phyloP scores from a whole-genome alignment of 2,888 invertebrate genomes.

The Drosophila pegasa region DNA sequence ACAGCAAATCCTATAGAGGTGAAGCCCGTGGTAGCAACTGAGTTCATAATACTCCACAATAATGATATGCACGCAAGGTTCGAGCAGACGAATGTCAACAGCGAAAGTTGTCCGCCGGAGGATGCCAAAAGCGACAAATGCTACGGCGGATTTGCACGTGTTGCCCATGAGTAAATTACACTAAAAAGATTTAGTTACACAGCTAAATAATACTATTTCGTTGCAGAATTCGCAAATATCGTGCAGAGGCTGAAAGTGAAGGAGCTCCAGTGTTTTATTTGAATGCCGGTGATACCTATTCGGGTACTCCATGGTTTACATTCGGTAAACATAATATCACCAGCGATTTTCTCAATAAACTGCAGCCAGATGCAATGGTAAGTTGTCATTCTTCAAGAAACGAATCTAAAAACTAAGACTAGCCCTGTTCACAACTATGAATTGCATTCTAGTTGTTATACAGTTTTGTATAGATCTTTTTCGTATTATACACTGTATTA shows the following conservation, averaged over 20 bases:
- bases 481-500: too few relatives aligned
- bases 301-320: slow-evolving; percentile 95
- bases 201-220: neutral
- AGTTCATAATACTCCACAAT: slow-evolving; percentile 93
- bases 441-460: too few relatives aligned
- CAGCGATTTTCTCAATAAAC: slow-evolving; percentile 90
- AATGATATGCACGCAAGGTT: slow-evolving; percentile 96
- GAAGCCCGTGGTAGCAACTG: slow-evolving; percentile 68
- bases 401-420: too few relatives aligned
- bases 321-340: slow-evolving; percentile 92
- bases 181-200: neutral
- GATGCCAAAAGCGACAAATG: slow-evolving; percentile 88
- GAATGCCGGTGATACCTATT: slow-evolving; percentile 96
- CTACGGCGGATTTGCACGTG: slow-evolving; percentile 94
- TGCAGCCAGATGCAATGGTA: slow-evolving; percentile 94
- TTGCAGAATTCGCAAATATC: slow-evolving; percentile 87
- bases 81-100: slow-evolving; percentile 90
- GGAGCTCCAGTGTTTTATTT: slow-evolving; percentile 91
- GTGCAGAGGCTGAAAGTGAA: slow-evolving; percentile 86
- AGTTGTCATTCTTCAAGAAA: too few relatives aligned
- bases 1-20: slow-evolving; percentile 55
- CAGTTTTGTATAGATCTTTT: too few relatives aligned
- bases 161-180: slow-evolving; percentile 85
- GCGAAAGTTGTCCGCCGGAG: slow-evolving; percentile 87
- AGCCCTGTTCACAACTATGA: too few relatives aligned